A percentile compares a stretch with the other conserved stretches of the same genome.
phyloP scores from a whole-genome alignment of 1,140 invertebrate genomes.

The Varroa destructor region DNA sequence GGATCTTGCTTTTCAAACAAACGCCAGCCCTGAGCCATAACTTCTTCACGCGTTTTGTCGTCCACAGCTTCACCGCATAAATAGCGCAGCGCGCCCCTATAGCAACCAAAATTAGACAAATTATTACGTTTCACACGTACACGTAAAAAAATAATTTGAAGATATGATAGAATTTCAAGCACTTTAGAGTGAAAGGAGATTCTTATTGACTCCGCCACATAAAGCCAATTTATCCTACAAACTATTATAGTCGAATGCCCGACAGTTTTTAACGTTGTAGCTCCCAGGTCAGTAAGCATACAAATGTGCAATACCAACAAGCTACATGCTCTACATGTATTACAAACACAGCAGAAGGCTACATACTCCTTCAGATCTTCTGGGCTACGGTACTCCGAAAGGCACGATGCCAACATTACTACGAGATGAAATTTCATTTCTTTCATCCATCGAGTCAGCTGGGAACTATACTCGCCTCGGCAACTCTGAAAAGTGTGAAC shows the following conservation, averaged over 20 bases:
- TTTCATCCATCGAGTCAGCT: constrained; percentile 25
- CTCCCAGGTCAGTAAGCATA: too few relatives aligned
- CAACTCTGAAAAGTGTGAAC: not conserved
- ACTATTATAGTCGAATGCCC: too few relatives aligned
- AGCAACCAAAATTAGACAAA: too few relatives aligned
- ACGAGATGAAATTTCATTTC: constrained; percentile 21
- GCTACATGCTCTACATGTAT: not conserved
- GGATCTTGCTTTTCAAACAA: constrained; percentile 20
- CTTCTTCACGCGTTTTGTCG: not conserved
- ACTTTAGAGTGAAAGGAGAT: too few relatives aligned
- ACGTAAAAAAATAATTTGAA: too few relatives aligned
- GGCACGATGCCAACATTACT: constrained; percentile 16
- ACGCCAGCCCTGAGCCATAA: not conserved
- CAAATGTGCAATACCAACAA: too few relatives aligned
- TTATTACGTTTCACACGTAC: too few relatives aligned
- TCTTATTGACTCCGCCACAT: too few relatives aligned
- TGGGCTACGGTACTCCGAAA: constrained; percentile 12
- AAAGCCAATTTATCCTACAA: too few relatives aligned
- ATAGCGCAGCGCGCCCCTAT: constrained; percentile 2
- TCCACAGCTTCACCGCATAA: constrained; percentile 22
- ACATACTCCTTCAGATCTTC: constrained; percentile 10
- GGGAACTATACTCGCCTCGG: constrained; percentile 16
- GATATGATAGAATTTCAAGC: too few relatives aligned
- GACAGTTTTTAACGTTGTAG: too few relatives aligned
- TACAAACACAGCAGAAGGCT: not conserved